These are phyloP conservation scores for Sphyrna mokarran DNA, from an alignment of 2,113 vertebrate species.

Conservation along the genomic window DNA sequence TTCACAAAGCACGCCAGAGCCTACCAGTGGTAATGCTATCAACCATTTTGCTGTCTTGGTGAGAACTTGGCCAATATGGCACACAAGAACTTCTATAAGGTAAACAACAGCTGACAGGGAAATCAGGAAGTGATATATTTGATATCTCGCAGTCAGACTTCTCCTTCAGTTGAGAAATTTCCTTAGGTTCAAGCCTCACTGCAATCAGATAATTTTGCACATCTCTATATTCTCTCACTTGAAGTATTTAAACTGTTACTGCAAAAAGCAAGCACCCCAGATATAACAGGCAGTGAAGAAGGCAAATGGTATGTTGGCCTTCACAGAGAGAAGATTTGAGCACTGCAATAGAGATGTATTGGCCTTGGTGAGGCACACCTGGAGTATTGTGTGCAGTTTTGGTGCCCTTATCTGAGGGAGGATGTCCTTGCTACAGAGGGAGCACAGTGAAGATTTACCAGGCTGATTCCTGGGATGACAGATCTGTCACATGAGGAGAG, in stretches of 20 bases:
- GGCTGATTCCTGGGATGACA: no score
- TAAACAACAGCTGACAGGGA: neutral
- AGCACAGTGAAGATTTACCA: no score
- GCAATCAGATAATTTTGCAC: neutral
- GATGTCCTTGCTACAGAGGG: no score
- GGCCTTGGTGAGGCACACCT: no score
- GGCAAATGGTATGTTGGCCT: no score
- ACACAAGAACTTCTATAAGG: neutral
- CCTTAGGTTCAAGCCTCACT: neutral
- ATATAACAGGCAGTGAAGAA: no score
- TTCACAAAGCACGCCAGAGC: neutral
- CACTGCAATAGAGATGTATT: no score
- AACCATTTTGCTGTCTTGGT: neutral
- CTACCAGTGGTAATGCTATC: neutral
- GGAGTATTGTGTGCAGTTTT: no score
- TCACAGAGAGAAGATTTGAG: no score
- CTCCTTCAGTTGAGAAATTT: neutral
- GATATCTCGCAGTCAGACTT: no score
- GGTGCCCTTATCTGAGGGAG: no score
- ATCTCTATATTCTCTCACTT: neutral
- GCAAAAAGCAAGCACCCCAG: neutral
- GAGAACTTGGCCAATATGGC: neutral
- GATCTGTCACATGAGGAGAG: no score
- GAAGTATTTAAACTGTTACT: neutral
- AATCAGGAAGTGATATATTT: conserved; percentile 23